Evolutionary conservation across 2,888 invertebrate species (phyloP), one percentile per base, ranked within the genome.

Genomic region (Petrolisthes manimaculis): DNA sequence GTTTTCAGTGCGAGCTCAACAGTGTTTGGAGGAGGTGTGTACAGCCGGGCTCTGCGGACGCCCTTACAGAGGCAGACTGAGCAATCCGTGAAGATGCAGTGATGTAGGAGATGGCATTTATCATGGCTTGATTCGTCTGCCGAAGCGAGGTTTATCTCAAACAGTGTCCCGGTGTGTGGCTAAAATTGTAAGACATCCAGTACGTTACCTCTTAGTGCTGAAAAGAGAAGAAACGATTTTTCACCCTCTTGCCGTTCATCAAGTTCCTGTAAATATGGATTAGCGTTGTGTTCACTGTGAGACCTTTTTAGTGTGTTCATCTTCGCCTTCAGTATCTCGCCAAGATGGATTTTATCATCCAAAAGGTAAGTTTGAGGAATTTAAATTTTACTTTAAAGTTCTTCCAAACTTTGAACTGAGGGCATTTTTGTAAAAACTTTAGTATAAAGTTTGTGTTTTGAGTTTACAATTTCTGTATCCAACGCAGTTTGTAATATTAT

Each of bases 1-100:
- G 79, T 79, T 79, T 79, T 79, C 79, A 79, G 79, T 79, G 6
- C n/a, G 79, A 79, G 79, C 14, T 79, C 18, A 54, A 12, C 54
- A 54, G 79, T 79, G 79, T 18, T 54, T 54, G 79, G n/a, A 18
- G 9, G 79, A n/a, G 79, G 54, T 54, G 79, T 79, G 79, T 79
- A n/a, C 18, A 14, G 79, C 79, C 55, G 54, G 6, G 21, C 79
- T 54, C 79, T 9, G 54, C 54, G 79, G 79, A 53, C 54, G 79
- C 55, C 79, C 55, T 79, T 79, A 79, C 79, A 54, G 79, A 79
- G 79, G 79, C 79, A 54, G 79, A 79, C 79, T 79, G 79, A 79
- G 79, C 79, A 79, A 79, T 14, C 79, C 79, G 79, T 79, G 79
- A 54, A 79, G 54, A 54, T 79, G 79, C 79, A 18, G 53, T 53